phyloP scores from a whole-genome alignment of 2,888 invertebrate species.

The Saturnia pavonia region DNA sequence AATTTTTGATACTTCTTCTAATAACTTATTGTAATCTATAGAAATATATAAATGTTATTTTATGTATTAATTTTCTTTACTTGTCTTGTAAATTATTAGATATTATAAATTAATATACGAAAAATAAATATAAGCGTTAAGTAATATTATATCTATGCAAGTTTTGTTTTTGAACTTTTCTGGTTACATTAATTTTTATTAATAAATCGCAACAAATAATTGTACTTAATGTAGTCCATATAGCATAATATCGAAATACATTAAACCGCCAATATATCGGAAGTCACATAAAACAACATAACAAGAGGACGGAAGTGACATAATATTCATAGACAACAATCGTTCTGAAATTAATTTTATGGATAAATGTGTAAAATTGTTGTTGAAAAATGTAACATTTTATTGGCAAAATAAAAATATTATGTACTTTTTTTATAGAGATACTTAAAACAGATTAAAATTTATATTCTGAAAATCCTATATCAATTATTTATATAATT shows the following conservation, averaged over 20 bases:
- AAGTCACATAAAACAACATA: constrained; percentile 28
- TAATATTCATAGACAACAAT: constrained; percentile 52
- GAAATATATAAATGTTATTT: too few species aligned
- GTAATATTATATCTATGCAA: neutral
- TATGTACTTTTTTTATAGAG: too few species aligned
- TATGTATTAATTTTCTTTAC: neutral
- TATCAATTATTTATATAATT: too few species aligned
- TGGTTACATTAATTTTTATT: neutral
- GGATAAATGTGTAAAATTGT: neutral
- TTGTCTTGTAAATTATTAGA: neutral
- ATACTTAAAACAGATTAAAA: too few species aligned
- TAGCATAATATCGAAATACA: constrained; percentile 32
- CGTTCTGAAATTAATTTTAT: constrained; percentile 39
- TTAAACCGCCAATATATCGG: constrained; percentile 60
- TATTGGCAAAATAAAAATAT: neutral
- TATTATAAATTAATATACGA: neutral
- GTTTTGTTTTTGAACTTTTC: neutral
- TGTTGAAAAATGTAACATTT: neutral
- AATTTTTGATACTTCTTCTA: neutral
- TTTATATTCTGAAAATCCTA: too few species aligned
- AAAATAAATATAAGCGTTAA: neutral
- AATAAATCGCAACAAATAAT: neutral
- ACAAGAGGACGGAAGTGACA: constrained; percentile 47
- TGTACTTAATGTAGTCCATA: neutral
- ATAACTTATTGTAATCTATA: neutral